Evolutionary conservation across 1,140 invertebrate species (phyloP).

Genomic region (Drosophila pseudoananassae): DNA sequence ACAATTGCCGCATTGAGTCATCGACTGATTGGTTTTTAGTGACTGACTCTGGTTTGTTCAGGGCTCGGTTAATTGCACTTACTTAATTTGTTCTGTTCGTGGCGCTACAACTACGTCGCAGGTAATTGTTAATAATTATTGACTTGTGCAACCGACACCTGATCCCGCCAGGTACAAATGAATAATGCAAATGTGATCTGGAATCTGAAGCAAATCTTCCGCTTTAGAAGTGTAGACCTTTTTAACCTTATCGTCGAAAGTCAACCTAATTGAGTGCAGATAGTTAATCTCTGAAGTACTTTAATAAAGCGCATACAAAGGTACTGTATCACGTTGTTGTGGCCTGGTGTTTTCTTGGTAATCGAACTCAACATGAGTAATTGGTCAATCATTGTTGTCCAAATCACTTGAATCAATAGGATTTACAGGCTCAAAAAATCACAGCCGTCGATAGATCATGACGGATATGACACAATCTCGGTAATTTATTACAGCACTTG

Average conservation of each 20-base stretch:
- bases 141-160: conserved; percentile 53
- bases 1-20: conserved; percentile 26
- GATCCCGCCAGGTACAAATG: conserved; percentile 14
- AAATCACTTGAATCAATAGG: conserved; percentile 1
- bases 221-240: background rate
- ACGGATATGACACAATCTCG: background rate
- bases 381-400: conserved; percentile 5
- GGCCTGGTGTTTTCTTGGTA: conserved; percentile 25
- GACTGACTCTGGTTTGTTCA: conserved; percentile 35
- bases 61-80: conserved; percentile 51
- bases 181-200: conserved; percentile 22
- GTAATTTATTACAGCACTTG: background rate
- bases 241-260: conserved; percentile 13
- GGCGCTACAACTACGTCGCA: conserved; percentile 31
- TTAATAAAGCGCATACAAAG: conserved; percentile 8
- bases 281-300: conserved; percentile 34
- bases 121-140: conserved; percentile 57
- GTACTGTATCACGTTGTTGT: conserved; percentile 18
- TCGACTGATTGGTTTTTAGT: conserved; percentile 27
- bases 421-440: background rate
- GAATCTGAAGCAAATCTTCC: conserved; percentile 1
- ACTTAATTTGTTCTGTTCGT: conserved; percentile 38
- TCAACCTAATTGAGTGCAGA: conserved; percentile 21
- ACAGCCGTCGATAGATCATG: background rate
- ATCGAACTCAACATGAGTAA: conserved; percentile 11